phyloP scores from a whole-genome alignment of 2,888 invertebrate species.

The Dynastes grantii region DNA sequence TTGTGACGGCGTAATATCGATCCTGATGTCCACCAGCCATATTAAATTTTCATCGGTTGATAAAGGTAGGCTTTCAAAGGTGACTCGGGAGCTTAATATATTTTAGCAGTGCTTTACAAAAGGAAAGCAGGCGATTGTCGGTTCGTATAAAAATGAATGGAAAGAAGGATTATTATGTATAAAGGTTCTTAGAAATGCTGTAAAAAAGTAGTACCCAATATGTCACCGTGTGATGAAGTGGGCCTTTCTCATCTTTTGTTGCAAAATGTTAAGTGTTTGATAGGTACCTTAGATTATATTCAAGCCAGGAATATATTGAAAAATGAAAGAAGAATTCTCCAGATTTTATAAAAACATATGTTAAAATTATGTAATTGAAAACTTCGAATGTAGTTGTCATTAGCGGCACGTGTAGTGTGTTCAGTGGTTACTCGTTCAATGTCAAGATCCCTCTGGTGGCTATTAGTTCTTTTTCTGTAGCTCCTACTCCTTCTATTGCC shows the following conservation, averaged over 20 bases:
- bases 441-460: no score
- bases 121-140: neutral
- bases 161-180: neutral
- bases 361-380: no score
- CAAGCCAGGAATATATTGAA: no score
- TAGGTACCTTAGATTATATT: no score
- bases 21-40: neutral
- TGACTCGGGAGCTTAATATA: conserved; percentile 26
- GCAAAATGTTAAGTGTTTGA: no score
- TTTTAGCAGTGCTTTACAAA: neutral
- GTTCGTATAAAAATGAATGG: neutral
- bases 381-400: no score
- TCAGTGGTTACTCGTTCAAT: no score
- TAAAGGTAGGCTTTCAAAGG: conserved; percentile 21
- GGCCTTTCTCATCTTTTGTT: neutral
- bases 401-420: no score
- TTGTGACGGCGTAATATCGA: neutral
- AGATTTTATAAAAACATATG: no score
- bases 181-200: neutral
- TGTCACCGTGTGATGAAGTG: neutral
- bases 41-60: conserved; percentile 44
- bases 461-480: no score
- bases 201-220: neutral
- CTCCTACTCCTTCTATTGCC: no score
- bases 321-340: no score